Base-by-base conservation (phyloP, 2,797 vertebrate genomes). In the Nasua narica region DNA sequence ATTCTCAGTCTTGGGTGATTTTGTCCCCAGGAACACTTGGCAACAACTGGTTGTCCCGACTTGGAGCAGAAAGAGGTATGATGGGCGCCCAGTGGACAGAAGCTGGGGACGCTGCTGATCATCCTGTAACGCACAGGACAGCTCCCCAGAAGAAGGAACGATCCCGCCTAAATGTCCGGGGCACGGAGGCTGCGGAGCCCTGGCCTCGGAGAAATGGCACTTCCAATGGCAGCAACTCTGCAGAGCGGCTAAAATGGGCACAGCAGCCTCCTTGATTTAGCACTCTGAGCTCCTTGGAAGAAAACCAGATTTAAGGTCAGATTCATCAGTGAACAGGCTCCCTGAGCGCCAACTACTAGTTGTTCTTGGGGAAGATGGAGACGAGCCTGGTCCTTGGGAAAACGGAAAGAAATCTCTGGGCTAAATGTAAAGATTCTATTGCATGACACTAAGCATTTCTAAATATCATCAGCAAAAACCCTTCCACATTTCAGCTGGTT, bases 361-460 rank as follows among this genome's bases (percentile, higher is more conserved):
- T 92, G 12, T 25, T 94, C 25, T 65, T 21, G 7, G 27, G 70
- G 54, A 93, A 77, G 56, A 65, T 4, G 11, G 54, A 97, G 62
- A 87, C 7, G 48, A 77, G 18, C 74, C 23, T 83, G n/a, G 48
- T 58, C 15, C 27, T 54, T 16, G 15, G 52, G 69, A 87, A 93
- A 67, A 69, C 18, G n/a, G 77, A 52, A 94, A 70, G 67, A 77
- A 60, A 50, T 62, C 82, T 48, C 84, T 79, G 40, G n/a, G 7
- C 14, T 95, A 67, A 74, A 77, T 40, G 58, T 62, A 83, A 70
- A 94, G 90, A 93, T 77, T 95, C 94, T 94, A 94, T 18, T 0
- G 1, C 18, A 58, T 56, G 76, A 95, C 94, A 96, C 62, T 96
- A 96, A 94, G 87, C 8, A 52, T 21, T 76, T 92, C 87, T 52